phyloP scores from a whole-genome alignment of 2,113 vertebrate species.

The Burhinus bistriatus region DNA sequence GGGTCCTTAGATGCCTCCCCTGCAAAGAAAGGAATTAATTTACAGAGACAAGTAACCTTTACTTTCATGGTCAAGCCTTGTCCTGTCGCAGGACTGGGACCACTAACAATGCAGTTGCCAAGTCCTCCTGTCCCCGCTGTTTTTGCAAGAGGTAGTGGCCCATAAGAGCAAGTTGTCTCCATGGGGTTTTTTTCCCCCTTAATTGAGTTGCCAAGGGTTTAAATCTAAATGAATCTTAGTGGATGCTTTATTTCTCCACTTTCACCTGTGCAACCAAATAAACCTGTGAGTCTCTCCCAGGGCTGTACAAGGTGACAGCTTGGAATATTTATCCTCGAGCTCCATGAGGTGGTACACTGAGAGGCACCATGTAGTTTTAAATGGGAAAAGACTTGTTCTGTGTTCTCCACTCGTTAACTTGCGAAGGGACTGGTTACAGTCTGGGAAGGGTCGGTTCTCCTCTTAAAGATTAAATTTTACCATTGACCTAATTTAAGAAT shows the following conservation, averaged over 20 bases:
- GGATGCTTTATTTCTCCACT: neutral
- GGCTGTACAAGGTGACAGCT: neutral
- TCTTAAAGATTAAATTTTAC: neutral
- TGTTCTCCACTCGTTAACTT: neutral
- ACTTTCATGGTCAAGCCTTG: neutral
- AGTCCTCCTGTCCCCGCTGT: neutral
- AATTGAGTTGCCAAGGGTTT: neutral
- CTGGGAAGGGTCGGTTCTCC: neutral
- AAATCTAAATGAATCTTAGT: neutral
- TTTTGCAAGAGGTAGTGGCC: neutral
- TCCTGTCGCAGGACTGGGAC: neutral
- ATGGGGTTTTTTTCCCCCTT: fast-evolving
- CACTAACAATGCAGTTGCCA: neutral
- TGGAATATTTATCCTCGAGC: neutral
- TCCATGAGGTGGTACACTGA: neutral
- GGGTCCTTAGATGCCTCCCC: fast-evolving
- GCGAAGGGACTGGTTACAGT: neutral
- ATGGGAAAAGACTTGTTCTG: neutral
- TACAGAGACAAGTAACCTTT: fast-evolving
- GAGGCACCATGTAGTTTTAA: neutral
- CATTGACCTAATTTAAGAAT: neutral
- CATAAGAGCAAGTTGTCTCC: neutral
- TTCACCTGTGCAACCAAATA: neutral
- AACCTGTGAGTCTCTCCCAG: neutral
- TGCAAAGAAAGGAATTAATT: neutral